Evolutionary conservation across 2,113 vertebrate genomes (phyloP).

Genomic region (Ageneiosus marmoratus): DNA sequence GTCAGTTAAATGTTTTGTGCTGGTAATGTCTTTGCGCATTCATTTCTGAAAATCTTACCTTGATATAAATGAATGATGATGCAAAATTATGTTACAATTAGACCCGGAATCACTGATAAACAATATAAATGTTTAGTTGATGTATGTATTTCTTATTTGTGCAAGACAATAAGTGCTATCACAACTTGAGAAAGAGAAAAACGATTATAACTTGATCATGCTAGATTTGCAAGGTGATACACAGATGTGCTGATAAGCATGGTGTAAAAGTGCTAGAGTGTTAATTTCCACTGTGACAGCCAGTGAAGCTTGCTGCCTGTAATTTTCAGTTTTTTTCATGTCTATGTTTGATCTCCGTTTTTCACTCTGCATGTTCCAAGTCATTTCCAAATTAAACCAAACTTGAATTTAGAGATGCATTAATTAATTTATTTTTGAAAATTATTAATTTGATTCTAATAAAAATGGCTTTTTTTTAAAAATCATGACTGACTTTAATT

Average conservation of each 20-base stretch:
- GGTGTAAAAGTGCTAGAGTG: conserved; percentile 33
- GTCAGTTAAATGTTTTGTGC: neutral
- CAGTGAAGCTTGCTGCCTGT: conserved; percentile 41
- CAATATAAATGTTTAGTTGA: neutral
- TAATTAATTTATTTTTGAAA: conserved; percentile 56
- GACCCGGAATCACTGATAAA: neutral
- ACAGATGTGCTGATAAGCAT: conserved; percentile 37
- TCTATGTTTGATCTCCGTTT: conserved; percentile 24
- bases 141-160: neutral
- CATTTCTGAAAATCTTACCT: neutral
- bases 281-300: conserved; percentile 51
- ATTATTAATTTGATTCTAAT: conserved; percentile 36
- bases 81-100: neutral
- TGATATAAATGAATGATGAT: neutral
- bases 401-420: conserved; percentile 30
- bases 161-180: neutral
- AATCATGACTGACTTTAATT: neutral
- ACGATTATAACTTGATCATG: neutral
- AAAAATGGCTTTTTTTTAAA: conserved; percentile 9
- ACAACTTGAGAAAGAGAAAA: neutral
- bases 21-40: neutral
- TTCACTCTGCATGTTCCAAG: conserved; percentile 54
- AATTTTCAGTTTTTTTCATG: conserved; percentile 40
- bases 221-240: conserved; percentile 19
- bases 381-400: conserved; percentile 57